A percentile compares a stretch with the other conserved stretches of the same genome.
phyloP scores from a whole-genome alignment of 2,797 vertebrate species.

The Neomorphus geoffroyi region DNA sequence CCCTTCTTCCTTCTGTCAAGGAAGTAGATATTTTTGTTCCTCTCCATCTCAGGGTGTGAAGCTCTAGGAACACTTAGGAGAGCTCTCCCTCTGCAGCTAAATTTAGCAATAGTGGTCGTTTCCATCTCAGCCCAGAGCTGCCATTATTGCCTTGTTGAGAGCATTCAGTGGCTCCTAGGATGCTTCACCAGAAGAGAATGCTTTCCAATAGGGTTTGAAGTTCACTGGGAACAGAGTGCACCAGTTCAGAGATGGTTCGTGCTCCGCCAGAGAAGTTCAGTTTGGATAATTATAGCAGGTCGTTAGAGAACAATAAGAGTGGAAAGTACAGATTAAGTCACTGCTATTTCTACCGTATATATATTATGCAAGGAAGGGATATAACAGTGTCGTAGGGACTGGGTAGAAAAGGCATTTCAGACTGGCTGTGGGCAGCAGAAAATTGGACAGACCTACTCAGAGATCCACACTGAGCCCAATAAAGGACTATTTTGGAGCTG shows the following conservation, averaged over 20 bases:
- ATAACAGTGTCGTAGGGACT: neutral
- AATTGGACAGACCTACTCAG: neutral
- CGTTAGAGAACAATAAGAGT: neutral
- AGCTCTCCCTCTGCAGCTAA: neutral
- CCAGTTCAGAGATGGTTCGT: neutral
- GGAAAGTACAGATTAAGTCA: neutral
- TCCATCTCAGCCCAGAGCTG: neutral
- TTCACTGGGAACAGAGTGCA: neutral
- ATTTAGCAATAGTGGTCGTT: neutral
- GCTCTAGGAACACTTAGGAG: neutral
- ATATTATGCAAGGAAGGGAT: neutral
- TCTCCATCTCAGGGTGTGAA: neutral
- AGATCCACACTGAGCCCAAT: neutral
- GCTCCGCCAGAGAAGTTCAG: neutral
- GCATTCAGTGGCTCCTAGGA: neutral
- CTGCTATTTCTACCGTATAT: neutral
- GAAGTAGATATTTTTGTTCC: neutral
- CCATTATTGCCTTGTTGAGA: neutral
- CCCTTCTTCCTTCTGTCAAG: neutral
- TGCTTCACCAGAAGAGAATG: neutral
- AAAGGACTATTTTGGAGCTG: neutral
- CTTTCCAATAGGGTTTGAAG: neutral
- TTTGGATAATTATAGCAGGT: neutral
- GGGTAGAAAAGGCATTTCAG: neutral
- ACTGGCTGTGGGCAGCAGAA: neutral